Percentiles rank a stretch among this genome's conserved stretches.
These are phyloP conservation scores for Desmodus rotundus DNA, from an alignment of 2,113 vertebrate genomes.

Conservation along the genomic window DNA sequence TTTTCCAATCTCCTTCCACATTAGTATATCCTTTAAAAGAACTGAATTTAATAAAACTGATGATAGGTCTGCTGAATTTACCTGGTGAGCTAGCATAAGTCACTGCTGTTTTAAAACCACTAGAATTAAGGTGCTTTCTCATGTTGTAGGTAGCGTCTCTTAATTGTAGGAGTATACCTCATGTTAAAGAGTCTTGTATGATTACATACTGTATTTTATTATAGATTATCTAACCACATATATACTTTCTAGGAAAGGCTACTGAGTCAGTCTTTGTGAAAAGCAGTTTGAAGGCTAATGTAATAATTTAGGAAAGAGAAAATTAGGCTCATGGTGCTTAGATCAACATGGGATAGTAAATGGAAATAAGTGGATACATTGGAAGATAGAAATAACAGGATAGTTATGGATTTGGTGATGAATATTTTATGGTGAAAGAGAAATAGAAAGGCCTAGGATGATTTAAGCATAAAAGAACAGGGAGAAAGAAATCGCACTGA, in stretches of 20 bases:
- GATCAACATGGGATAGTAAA: background rate
- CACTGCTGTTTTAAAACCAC: background rate
- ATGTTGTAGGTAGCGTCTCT: background rate
- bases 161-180: background rate
- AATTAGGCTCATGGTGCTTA: background rate
- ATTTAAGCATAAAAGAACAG: background rate
- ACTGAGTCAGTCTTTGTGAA: background rate
- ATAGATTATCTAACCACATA: background rate
- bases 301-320: background rate
- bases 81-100: background rate
- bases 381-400: background rate
- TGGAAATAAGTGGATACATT: background rate
- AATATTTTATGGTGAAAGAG: background rate
- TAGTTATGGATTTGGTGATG: background rate
- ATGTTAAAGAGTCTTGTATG: background rate
- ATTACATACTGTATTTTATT: background rate
- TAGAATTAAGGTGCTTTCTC: background rate
- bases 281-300: background rate
- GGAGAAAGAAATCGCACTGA: background rate
- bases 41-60: background rate
- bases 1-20: background rate
- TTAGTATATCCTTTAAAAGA: background rate
- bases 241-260: background rate
- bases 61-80: background rate
- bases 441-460: background rate